Conservation (phyloP, 2,797 vertebrate genomes). For the Tympanoctomys barrerae region DNA sequence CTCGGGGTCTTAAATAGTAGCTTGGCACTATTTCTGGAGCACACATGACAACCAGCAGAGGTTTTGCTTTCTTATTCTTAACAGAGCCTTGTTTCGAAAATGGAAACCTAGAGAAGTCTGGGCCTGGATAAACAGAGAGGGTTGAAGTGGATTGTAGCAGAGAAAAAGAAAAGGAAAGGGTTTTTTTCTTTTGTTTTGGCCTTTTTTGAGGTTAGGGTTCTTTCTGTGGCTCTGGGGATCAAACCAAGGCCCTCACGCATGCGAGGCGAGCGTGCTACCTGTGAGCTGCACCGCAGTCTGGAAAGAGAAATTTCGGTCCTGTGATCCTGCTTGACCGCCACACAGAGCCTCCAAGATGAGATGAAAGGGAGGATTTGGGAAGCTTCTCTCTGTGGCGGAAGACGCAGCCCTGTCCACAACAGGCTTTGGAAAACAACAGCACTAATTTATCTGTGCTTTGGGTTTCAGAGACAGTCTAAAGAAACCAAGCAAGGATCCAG, state of each 20-base stretch:
- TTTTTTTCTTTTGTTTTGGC: neutral
- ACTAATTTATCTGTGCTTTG: slow-evolving; percentile 19
- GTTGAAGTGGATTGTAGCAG: neutral
- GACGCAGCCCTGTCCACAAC: neutral
- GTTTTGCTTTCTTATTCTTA: slow-evolving; percentile 48
- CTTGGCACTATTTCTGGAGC: slow-evolving; percentile 50
- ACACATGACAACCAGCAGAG: slow-evolving; percentile 22
- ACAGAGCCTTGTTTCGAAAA: slow-evolving; percentile 19
- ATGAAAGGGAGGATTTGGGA: neutral
- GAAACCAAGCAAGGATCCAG: slow-evolving; percentile 64
- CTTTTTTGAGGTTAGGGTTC: neutral
- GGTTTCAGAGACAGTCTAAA: slow-evolving; percentile 45
- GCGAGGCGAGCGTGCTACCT: neutral
- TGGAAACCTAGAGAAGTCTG: slow-evolving; percentile 30
- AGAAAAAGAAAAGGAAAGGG: neutral
- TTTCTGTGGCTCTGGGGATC: neutral
- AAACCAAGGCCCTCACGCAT: neutral
- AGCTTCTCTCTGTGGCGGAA: slow-evolving; percentile 23
- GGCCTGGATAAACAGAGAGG: neutral
- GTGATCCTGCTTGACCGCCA: slow-evolving; percentile 2
- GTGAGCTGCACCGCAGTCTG: neutral
- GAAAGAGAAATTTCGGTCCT: neutral
- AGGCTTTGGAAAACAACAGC: slow-evolving; percentile 50
- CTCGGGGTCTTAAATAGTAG: slow-evolving; percentile 40
- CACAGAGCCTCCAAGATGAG: neutral